A percentile compares a stretch with the other conserved stretches of the same genome.
These are phyloP conservation scores for Melanotaenia nigrans DNA, from an alignment of 2,797 vertebrate genomes.

Conservation along the genomic window DNA sequence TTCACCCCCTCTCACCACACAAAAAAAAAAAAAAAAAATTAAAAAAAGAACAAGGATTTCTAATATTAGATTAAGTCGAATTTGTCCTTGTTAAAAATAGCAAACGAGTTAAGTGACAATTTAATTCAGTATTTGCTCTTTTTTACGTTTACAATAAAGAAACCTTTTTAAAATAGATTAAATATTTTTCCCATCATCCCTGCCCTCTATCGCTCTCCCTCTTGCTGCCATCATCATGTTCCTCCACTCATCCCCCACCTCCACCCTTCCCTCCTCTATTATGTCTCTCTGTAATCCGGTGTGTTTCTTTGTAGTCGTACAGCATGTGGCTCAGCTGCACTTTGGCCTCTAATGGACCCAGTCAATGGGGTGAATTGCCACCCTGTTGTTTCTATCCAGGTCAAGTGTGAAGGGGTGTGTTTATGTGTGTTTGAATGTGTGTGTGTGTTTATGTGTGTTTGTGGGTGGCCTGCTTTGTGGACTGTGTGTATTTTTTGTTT, in stretches of 20 bases:
- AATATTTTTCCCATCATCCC: conserved; percentile 6
- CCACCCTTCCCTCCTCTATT: conserved; percentile 16
- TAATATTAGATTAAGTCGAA: not conserved
- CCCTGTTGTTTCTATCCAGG: conserved; percentile 70
- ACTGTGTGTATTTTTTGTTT: conserved; percentile 12
- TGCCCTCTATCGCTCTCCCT: conserved; percentile 14
- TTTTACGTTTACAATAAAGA: conserved; percentile 6
- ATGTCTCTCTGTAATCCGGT: conserved; percentile 59
- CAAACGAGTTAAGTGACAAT: conserved; percentile 1
- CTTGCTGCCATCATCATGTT: conserved; percentile 7
- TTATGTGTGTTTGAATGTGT: conserved; percentile 12
- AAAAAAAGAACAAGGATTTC: not conserved
- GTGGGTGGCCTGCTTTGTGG: not conserved
- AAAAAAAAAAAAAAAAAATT: not conserved
- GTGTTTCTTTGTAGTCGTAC: conserved; percentile 58
- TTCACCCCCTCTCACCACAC: not conserved
- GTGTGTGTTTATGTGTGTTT: not conserved
- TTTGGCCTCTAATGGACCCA: conserved; percentile 73
- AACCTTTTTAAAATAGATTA: conserved; percentile 30
- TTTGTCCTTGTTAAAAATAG: conserved; percentile 1
- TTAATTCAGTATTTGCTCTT: conserved; percentile 1
- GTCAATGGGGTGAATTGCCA: conserved; percentile 54
- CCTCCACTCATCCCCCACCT: conserved; percentile 1
- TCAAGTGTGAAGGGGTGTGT: conserved; percentile 62
- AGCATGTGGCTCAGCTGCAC: conserved; percentile 65